phyloP scores from a whole-genome alignment of 2,888 invertebrate species.

The Drosophila seclusa region DNA sequence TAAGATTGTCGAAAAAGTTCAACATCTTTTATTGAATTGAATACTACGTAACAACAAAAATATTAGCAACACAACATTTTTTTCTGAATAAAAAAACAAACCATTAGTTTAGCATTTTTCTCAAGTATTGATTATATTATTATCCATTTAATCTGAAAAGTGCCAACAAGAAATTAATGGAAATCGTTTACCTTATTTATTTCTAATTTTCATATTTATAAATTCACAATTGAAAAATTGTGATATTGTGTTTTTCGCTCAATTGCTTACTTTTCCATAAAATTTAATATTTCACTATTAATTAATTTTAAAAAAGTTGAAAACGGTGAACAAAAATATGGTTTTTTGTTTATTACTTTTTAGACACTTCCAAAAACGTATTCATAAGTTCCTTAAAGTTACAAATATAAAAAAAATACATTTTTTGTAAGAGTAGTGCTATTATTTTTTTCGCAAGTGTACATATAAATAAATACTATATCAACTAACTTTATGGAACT shows the following conservation, averaged over 20 bases:
- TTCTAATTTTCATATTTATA: not conserved
- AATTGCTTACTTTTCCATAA: not conserved
- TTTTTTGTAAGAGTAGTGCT: not conserved
- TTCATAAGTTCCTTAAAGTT: not conserved
- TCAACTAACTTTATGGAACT: not conserved
- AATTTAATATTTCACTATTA: not conserved
- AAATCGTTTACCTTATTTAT: not conserved
- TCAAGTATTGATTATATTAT: not conserved
- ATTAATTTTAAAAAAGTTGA: not conserved
- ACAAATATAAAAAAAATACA: not conserved
- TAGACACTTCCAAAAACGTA: not conserved
- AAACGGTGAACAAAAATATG: not conserved
- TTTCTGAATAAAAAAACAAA: not conserved
- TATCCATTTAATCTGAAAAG: not conserved
- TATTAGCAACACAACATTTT: not conserved
- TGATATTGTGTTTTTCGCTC: not conserved
- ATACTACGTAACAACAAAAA: not conserved
- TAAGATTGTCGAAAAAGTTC: slow-evolving; percentile 74
- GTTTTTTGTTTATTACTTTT: not conserved
- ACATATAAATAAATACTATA: not conserved
- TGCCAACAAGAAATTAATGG: not conserved
- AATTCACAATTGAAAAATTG: not conserved
- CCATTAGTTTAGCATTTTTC: not conserved
- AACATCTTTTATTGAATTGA: slow-evolving; percentile 65
- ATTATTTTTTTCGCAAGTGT: not conserved